Base-by-base conservation (phyloP, 2,113 vertebrate genomes). In the Herpetotheres cachinnans region DNA sequence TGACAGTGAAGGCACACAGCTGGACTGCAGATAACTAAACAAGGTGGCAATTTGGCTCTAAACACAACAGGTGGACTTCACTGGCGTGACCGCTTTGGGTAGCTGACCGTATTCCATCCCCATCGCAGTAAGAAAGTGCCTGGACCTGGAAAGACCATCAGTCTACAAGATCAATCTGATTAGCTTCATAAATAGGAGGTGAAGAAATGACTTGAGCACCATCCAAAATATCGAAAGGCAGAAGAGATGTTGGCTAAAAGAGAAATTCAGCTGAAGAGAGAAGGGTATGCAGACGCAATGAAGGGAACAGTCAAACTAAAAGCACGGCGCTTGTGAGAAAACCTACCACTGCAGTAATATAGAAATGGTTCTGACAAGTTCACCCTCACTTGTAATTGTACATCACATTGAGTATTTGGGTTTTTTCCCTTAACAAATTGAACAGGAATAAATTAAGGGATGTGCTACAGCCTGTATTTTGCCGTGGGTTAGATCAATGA, bases 391-490 rank as follows among this genome's bases (percentile, higher is more conserved):
- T 50, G 34, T 71, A 93, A 93, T 38, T 78, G 81, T 74, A 34
- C 83, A 89, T 95, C 90, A 89, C 67, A 95, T 81, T 29, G 95
- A 94, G 85, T 70, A 82, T 89, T 95, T 93, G 95, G 87, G 81
- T 65, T 92, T 91, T 96, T 94, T 85, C 87, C 91, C 74, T 91
- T 58, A 85, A 79, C 92, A 94, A 92, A 96, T 88, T 85, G 94
- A 96, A 97, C 82, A 49, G 95, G 94, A 82, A 95, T 91, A 91
- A 96, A 96, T 96, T 94, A 90, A 91, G 93, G 82, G 91, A 87
- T 85, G 94, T 93, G 94, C 97, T 27, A 65, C 82, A 85, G 91
- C 87, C 92, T 94, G 86, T 67, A 71, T 93, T 96, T 94, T 85
- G 91, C 94, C 50, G 26, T 76, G 93, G 91, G 94, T 93, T 84